A percentile compares a stretch with the other conserved stretches of the same genome.
phyloP scores from a whole-genome alignment of 1,140 invertebrate species.

The Penaeus indicus region DNA sequence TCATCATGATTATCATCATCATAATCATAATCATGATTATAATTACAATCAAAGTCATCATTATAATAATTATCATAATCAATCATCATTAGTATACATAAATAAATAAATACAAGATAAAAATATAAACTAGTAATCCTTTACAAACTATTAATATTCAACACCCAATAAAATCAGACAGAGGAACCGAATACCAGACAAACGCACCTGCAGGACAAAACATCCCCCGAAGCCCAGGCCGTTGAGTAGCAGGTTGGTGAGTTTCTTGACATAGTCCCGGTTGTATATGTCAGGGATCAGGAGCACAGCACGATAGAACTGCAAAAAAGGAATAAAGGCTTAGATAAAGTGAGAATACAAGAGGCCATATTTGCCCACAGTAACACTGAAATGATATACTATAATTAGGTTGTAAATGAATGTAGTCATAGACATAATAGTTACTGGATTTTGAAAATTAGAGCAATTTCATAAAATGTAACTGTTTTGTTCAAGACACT shows the following conservation, averaged over 20 bases:
- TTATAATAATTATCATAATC: no score
- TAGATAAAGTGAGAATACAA: no score
- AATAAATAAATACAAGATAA: conserved; percentile 1
- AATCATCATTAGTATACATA: no score
- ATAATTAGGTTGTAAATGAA: conserved; percentile 1
- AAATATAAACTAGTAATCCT: no score
- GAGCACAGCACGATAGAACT: conserved; percentile 87
- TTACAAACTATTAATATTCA: background rate
- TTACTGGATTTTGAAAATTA: no score
- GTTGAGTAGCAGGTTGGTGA: conserved; percentile 84
- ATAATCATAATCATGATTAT: no score
- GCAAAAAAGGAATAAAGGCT: conserved; percentile 66
- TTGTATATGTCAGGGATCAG: conserved; percentile 94
- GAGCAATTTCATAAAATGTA: no score
- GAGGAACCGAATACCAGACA: background rate
- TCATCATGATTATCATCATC: no score
- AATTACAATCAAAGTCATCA: no score
- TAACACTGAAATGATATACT: conserved; percentile 28
- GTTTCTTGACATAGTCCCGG: conserved; percentile 86
- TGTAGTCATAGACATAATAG: background rate
- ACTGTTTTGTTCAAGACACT: no score
- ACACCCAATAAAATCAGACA: no score
- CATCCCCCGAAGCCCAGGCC: conserved; percentile 91
- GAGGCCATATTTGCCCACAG: background rate
- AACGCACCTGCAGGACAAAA: conserved; percentile 85